These are phyloP conservation scores for Piliocolobus tephrosceles DNA, from an alignment of 2,113 vertebrate genomes.

Conservation along the genomic window DNA sequence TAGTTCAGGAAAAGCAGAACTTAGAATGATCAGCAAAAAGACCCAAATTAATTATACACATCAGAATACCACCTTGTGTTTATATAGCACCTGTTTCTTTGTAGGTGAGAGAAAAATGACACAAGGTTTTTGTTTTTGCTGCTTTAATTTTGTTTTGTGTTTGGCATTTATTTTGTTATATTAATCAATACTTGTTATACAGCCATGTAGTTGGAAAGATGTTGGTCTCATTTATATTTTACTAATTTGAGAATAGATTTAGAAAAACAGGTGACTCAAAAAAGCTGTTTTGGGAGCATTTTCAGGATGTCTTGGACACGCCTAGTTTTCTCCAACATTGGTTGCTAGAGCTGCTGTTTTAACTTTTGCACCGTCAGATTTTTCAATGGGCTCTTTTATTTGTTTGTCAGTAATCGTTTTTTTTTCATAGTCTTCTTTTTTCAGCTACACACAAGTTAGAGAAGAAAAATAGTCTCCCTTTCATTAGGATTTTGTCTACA, in stretches of 20 bases:
- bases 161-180: slow-evolving; percentile 8
- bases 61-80: slow-evolving; percentile 72
- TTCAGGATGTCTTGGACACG: neutral
- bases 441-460: neutral
- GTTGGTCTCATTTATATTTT: neutral
- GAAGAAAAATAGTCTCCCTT: neutral
- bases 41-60: neutral
- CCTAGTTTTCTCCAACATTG: neutral
- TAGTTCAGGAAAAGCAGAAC: neutral
- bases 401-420: neutral
- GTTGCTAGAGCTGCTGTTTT: neutral
- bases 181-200: neutral
- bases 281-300: neutral
- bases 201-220: neutral
- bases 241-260: neutral
- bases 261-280: neutral
- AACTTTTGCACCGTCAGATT: slow-evolving; percentile 2
- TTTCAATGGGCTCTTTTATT: neutral
- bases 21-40: neutral
- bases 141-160: slow-evolving; percentile 4
- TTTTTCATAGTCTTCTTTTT: neutral
- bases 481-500: neutral
- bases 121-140: neutral
- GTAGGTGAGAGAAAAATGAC: neutral
- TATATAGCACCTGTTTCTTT: slow-evolving; percentile 67